These are phyloP conservation scores for Lepidurus apus DNA, from an alignment of 1,140 invertebrate species.

Conservation along the genomic window DNA sequence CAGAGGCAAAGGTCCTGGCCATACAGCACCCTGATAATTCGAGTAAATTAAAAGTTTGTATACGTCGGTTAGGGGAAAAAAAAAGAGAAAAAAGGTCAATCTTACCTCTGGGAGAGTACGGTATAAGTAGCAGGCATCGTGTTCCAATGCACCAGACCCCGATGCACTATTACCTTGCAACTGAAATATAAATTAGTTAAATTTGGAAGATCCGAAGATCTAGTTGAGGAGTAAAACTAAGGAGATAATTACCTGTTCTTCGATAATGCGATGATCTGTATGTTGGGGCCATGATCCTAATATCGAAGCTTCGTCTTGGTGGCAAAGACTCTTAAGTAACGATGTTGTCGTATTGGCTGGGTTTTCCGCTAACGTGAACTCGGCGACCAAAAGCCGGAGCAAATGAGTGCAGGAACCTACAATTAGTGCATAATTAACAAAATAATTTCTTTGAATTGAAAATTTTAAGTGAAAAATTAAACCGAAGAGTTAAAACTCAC, in stretches of 20 bases:
- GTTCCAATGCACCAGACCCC: conserved; percentile 90
- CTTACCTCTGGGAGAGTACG: conserved; percentile 57
- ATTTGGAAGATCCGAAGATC: background rate
- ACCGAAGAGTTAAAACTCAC: conserved; percentile 46
- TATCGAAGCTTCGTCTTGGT: conserved; percentile 78
- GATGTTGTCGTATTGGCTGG: conserved; percentile 90
- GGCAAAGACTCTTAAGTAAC: conserved; percentile 75
- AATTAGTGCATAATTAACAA: conserved; percentile 35
- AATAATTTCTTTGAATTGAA: background rate
- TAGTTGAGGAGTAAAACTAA: conserved; percentile 39
- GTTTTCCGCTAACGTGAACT: conserved; percentile 94
- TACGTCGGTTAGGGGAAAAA: background rate
- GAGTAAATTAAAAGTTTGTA: conserved; percentile 10
- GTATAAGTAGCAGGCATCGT: conserved; percentile 88
- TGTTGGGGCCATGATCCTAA: conserved; percentile 84
- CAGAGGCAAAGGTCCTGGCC: conserved; percentile 82
- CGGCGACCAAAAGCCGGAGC: conserved; percentile 88
- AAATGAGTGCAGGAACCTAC: conserved; percentile 73
- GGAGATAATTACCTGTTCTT: conserved; percentile 76
- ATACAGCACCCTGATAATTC: conserved; percentile 24
- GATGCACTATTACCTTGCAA: conserved; percentile 85
- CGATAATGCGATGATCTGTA: conserved; percentile 92
- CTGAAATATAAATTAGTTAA: conserved; percentile 49
- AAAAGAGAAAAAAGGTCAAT: conserved; percentile 34
- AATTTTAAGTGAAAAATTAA: background rate